A percentile compares a stretch with the other conserved stretches of the same genome.
Conservation (phyloP, 2,888 invertebrate genomes). For the Trichopoda pennipes region DNA sequence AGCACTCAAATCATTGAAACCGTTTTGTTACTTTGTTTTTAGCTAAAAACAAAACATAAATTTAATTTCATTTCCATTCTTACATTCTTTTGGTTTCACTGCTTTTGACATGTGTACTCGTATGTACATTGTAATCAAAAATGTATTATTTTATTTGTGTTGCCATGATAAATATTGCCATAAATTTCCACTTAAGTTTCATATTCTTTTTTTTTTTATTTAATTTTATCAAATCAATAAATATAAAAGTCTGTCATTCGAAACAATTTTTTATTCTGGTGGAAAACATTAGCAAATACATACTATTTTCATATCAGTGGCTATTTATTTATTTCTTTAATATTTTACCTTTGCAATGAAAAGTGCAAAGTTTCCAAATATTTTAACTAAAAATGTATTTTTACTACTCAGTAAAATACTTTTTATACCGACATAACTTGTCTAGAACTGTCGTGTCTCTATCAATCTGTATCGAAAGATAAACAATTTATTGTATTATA, state of each 20-base stretch:
- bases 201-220: conserved; percentile 35
- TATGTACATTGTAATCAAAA: conserved; percentile 15
- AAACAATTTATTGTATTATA: background rate
- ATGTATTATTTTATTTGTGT: conserved; percentile 7
- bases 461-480: conserved; percentile 16
- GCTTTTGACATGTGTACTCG: conserved; percentile 23
- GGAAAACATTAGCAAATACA: background rate
- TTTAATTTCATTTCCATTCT: conserved; percentile 1
- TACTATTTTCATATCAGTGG: background rate
- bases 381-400: background rate
- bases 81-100: conserved; percentile 2
- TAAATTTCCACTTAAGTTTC: conserved; percentile 18
- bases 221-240: conserved; percentile 50
- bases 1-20: no score
- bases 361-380: background rate
- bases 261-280: conserved; percentile 1
- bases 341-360: conserved; percentile 1
- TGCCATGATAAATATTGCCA: conserved; percentile 35
- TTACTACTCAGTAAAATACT: background rate
- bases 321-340: conserved; percentile 26
- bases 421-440: background rate
- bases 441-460: conserved; percentile 25
- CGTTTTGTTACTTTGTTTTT: no score
- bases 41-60: background rate
- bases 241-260: conserved; percentile 44